These are phyloP conservation scores for Amblyornis subalaris DNA, from an alignment of 2,113 vertebrate species.

Conservation along the genomic window DNA sequence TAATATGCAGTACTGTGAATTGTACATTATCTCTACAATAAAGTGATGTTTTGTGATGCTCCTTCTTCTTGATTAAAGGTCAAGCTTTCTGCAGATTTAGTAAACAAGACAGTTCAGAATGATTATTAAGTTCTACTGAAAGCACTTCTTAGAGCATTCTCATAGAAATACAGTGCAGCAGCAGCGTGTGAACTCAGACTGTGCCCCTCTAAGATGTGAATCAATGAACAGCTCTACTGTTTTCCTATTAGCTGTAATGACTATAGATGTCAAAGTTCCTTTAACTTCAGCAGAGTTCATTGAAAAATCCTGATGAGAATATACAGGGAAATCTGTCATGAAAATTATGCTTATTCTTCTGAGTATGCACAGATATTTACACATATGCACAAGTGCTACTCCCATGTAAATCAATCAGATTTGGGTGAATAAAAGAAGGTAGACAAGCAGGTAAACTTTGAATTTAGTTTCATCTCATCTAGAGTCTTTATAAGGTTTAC, in stretches of 20 bases:
- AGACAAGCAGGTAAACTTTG: neutral
- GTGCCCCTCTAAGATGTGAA: neutral
- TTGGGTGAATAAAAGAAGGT: neutral
- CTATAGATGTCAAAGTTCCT: neutral
- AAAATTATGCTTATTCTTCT: neutral
- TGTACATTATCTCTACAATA: neutral
- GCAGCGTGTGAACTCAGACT: neutral
- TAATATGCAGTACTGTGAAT: neutral
- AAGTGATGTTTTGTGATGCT: neutral
- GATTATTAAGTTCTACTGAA: neutral
- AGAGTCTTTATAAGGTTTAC: neutral
- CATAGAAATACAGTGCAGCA: neutral
- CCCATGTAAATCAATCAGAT: neutral
- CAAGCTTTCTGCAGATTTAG: neutral
- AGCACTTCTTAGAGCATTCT: neutral
- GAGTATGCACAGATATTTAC: neutral
- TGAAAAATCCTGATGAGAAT: neutral
- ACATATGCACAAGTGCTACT: neutral
- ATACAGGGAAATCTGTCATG: neutral
- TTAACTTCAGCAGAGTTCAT: neutral
- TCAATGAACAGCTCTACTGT: neutral
- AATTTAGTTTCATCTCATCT: neutral
- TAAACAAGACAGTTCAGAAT: neutral
- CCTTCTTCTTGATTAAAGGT: slow-evolving; percentile 36
- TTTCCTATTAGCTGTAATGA: neutral